A percentile compares a stretch with the other conserved stretches of the same genome.
Evolutionary conservation across 2,888 invertebrate species (phyloP).

Genomic region (Silvanus unidentatus): DNA sequence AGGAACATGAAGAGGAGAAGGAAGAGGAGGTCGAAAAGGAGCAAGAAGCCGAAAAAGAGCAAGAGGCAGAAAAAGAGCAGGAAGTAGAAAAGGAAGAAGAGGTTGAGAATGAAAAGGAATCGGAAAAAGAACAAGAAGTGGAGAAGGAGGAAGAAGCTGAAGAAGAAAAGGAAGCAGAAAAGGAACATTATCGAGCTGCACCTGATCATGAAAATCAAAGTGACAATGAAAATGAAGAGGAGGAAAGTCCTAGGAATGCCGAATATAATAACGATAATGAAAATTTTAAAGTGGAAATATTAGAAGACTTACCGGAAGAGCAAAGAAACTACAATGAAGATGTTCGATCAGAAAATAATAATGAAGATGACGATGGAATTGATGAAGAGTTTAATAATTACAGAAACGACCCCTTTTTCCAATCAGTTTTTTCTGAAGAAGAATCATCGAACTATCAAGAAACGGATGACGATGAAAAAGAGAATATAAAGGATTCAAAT

Average conservation of each 20-base stretch:
- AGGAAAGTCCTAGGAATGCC: slow-evolving; percentile 10
- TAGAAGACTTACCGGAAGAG: slow-evolving; percentile 1
- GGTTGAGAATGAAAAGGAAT: slow-evolving; percentile 12
- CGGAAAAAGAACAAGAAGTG: slow-evolving; percentile 14
- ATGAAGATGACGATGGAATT: slow-evolving; percentile 2
- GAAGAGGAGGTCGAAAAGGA: slow-evolving; percentile 8
- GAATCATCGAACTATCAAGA: background rate
- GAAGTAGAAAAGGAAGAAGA: slow-evolving; percentile 8
- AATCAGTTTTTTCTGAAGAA: too few species aligned
- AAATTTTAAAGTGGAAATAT: slow-evolving; percentile 2
- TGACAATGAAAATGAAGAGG: slow-evolving; percentile 12
- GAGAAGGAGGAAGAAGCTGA: slow-evolving; percentile 12
- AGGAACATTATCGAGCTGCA: slow-evolving; percentile 3
- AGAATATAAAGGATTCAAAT: slow-evolving; percentile 16
- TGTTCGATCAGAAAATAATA: background rate
- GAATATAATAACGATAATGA: slow-evolving; percentile 6
- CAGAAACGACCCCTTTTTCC: too few species aligned
- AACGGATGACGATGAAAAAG: slow-evolving; percentile 14
- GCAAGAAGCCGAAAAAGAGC: slow-evolving; percentile 13
- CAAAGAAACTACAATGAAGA: background rate
- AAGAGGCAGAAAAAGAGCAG: slow-evolving; percentile 8
- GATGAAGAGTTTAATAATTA: background rate
- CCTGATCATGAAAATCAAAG: slow-evolving; percentile 8
- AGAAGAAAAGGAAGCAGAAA: slow-evolving; percentile 12
- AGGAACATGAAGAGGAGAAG: slow-evolving; percentile 9